Base-by-base conservation (phyloP, 2,113 vertebrate genomes). In the Irena cyanogastra region DNA sequence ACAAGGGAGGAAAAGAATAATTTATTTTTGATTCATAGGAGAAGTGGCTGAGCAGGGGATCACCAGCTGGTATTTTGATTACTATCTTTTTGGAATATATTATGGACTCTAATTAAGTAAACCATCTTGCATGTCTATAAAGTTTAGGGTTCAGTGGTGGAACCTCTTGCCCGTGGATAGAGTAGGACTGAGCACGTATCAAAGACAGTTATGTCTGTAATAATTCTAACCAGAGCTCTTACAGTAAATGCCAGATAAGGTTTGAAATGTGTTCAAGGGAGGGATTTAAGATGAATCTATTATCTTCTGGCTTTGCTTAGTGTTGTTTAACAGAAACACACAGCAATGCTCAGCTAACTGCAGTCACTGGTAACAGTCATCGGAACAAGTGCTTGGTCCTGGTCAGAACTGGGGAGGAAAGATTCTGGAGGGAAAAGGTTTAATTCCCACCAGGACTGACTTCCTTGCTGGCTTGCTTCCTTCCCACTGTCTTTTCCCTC, bases 1-100 rank as follows among this genome's bases (percentile, higher is more conserved):
- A 39, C 37, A 75, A 82, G 27, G 16, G 50, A 71, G 79, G 88
- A 93, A 86, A 95, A 83, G 56, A 92, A 89, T 68, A 75, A 83
- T 87, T 93, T 92, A 18, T 60, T 93, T 96, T 87, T 89, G 64
- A 92, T 92, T 94, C 76, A 72, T 53, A 89, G 49, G 20, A 81
- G 59, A 94, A 96, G 77, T 69, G 61, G 44, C 68, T 96, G 83
- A 89, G 65, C 53, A 93, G 42, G 37, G 56, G 57, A 92, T 92
- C 80, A 82, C 37, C 76, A 87, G 65, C 77, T 92, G 53, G 3
- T 90, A 75, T 86, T 92, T 92, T 89, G 61, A 92, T 89, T 31
- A 44, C 60, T 94, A 16, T 78, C 64, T 93, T 92, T 86, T 47
- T 90, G 75, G 68, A 83, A 63, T 66, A 26, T 82, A 56, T 79